Evolutionary conservation across 2,113 vertebrate species (phyloP).

Genomic region (Tragelaphus scriptus): DNA sequence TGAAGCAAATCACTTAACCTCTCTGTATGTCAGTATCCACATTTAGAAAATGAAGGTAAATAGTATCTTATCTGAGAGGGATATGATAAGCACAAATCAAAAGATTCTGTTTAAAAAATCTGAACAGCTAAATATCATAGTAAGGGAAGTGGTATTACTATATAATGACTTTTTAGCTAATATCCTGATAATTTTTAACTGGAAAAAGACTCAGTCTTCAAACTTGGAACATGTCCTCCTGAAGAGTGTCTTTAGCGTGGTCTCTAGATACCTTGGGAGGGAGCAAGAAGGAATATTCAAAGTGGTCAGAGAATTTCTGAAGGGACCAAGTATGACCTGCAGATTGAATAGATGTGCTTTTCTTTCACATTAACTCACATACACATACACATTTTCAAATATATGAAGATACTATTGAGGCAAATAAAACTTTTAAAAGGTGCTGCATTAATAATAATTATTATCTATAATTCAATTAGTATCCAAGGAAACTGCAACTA

Average conservation of each 20-base stretch:
- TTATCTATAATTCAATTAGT: neutral
- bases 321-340: neutral
- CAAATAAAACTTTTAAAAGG: neutral
- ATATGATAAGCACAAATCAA: neutral
- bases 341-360: neutral
- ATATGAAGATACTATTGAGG: neutral
- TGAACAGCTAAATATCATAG: neutral
- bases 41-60: slow-evolving; percentile 8
- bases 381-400: neutral
- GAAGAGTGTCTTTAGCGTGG: neutral
- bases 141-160: neutral
- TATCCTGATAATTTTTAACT: neutral
- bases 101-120: neutral
- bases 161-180: neutral
- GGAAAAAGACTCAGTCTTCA: neutral
- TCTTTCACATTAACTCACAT: neutral
- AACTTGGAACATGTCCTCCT: neutral
- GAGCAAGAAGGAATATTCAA: neutral
- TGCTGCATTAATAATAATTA: neutral
- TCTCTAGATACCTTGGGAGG: neutral
- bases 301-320: neutral
- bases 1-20: slow-evolving; percentile 28
- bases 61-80: neutral
- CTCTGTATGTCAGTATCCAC: neutral
- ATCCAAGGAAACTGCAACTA: neutral